Base-by-base conservation (phyloP, 2,888 invertebrate genomes). In the Hypsopygia costalis region DNA sequence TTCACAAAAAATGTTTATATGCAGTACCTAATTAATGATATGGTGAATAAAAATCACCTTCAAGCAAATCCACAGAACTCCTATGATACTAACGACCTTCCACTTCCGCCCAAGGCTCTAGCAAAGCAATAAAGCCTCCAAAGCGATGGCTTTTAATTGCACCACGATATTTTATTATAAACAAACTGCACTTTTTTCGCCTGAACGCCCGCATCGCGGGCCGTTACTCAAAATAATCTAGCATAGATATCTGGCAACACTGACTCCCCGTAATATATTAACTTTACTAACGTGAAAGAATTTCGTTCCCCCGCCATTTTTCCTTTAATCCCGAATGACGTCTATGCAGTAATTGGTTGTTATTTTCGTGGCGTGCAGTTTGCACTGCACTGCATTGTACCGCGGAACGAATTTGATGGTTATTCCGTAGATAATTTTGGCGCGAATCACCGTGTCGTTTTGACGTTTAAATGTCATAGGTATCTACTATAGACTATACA, bases 171-270 rank as follows among this genome's bases (percentile, higher is more conserved):
- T 61, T 81, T 86, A 83, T 80, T 78, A 85, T 80, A 81, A 76
- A 57, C 62, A 58, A 64, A 62, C 60, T 76, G 75, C 76, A 72
- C 60, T 72, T 77, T 82, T 82, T 69, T 62, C 66, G 67, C 61
- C 65, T 20, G 33, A 52, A 44, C 55, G 62, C 63, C 62, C 59
- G 59, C 70, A 54, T 50, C 58, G 62, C 56, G 49, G 55, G 72
- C 74, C 74, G 81, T 87, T 82, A 83, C 68, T 87, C 86, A 86
- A 83, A 86, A 82, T 86, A 75, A 87, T 88, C 87, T 86, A 74
- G 61, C 69, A 67, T 69, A 73, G 78, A 82, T 85, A 86, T 86
- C 87, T 74, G 69, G 66, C 27, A 69, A 59, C 69, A 56, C 51
- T 56, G 61, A 51, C 62, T 55, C 51, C 16, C 57, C 69, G 66